A percentile compares a stretch with the other conserved stretches of the same genome.
Evolutionary conservation across 92 coral and sea anemone species (phyloP).

Genomic region (Zoanthus sansibaricus): DNA sequence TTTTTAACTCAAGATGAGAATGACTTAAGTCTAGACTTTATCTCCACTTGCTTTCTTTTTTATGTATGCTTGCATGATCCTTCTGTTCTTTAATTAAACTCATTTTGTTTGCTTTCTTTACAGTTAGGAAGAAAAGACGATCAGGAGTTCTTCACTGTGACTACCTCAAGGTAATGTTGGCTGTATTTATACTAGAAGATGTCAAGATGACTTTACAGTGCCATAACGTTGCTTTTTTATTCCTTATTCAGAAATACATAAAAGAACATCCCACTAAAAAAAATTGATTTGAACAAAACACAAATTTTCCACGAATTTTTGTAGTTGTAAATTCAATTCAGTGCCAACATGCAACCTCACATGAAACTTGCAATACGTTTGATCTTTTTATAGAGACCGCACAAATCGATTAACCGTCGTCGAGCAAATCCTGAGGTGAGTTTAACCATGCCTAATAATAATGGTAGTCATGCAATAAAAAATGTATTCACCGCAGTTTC

Average conservation of each 20-base stretch:
- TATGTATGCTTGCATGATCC: too few relatives aligned
- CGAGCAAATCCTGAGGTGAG: slow-evolving; percentile 98
- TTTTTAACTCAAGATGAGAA: not conserved
- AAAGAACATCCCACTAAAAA: too few relatives aligned
- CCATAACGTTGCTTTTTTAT: too few relatives aligned
- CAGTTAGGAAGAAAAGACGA: slow-evolving; percentile 87
- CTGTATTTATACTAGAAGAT: not conserved
- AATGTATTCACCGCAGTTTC: not conserved
- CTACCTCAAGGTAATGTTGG: slow-evolving; percentile 79
- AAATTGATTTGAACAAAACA: too few relatives aligned
- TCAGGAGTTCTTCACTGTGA: slow-evolving; percentile 99
- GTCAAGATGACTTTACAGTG: too few relatives aligned
- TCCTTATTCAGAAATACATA: too few relatives aligned
- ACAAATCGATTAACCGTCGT: slow-evolving; percentile 92
- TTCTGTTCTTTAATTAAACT: too few relatives aligned
- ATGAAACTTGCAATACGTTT: not conserved
- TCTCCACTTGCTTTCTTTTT: too few relatives aligned
- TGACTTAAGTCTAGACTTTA: too few relatives aligned
- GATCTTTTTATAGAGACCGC: slow-evolving; percentile 81
- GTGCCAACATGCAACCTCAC: not conserved
- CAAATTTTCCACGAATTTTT: not conserved
- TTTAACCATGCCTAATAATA: not conserved
- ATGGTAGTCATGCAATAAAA: not conserved
- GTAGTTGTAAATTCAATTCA: not conserved
- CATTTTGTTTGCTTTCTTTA: not conserved